Evolutionary conservation across 2,113 vertebrate species (phyloP), one percentile per base, ranked within the genome.

Genomic region (Odontophorus gujanensis): DNA sequence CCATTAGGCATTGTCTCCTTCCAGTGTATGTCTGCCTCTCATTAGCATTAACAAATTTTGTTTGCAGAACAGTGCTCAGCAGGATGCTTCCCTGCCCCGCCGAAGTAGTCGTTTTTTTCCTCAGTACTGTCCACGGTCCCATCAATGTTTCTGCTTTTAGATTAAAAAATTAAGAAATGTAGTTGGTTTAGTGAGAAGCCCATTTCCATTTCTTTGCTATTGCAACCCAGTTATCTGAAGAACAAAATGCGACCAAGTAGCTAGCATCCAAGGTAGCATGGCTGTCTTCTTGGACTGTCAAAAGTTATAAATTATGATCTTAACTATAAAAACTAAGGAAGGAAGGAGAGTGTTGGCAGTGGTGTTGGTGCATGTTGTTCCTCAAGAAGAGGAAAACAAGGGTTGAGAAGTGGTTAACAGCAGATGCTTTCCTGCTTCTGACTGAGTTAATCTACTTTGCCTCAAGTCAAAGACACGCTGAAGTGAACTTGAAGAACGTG

Each of bases 141-240:
- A 12, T 24, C 25, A 45, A 6, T 85, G 7, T 63, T 77, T 36
- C 16, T 66, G 19, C 21, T 89, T 80, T 75, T 69, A 6, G 43
- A 38, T 75, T 68, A 34, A 90, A 92, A 38, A 7, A 28, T 6
- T 65, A 45, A 13, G 34, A 69, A 66, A 51, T 16, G 7, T 16
- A 20, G 25, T 26, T 17, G 28, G 8, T 11, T 58, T 51, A 55
- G 20, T 71, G 11, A 13, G 14, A 77, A 85, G 43, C 13, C 7
- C 25, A 14, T 83, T 90, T 88, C 69, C 4, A 20, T 78, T 63
- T 77, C 28, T 5, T 42, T 59, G 12, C 18, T 87, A 66, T 8
- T 53, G 42, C 76, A 77, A 81, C 21, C 2, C 0, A 0, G 3
- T 47, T 19, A 26, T 65, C 8, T n/a, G 6, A 1, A 13, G 7